phyloP scores from a whole-genome alignment of 2,113 vertebrate genomes.

The Merops nubicus region DNA sequence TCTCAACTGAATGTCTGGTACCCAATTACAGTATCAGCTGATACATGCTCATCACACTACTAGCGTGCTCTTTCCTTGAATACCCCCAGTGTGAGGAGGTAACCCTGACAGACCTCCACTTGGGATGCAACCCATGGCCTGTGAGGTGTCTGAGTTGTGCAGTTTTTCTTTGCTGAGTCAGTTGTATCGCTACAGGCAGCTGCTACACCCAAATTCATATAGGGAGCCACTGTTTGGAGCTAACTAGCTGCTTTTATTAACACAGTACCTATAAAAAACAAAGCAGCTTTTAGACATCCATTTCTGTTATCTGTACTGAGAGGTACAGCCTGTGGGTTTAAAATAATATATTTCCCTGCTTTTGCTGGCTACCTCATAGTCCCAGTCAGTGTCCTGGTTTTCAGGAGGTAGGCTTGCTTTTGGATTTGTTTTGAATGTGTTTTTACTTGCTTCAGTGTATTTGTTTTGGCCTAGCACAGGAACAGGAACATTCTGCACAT shows the following conservation, averaged over 20 bases:
- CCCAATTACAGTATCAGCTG: no score
- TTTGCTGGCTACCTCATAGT: neutral
- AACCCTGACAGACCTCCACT: neutral
- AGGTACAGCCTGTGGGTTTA: neutral
- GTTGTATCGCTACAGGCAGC: neutral
- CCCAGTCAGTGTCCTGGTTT: neutral
- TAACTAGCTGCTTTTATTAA: neutral
- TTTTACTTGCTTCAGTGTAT: constrained; percentile 16
- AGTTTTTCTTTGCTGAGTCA: neutral
- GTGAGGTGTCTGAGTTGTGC: neutral
- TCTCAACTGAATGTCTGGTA: neutral
- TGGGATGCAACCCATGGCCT: neutral
- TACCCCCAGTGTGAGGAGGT: neutral
- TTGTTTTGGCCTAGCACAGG: constrained; percentile 24
- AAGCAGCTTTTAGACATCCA: neutral
- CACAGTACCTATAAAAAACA: neutral
- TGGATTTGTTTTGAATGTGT: neutral
- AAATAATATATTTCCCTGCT: neutral
- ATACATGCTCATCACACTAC: fast-evolving
- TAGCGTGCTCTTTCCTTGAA: neutral
- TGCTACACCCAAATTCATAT: neutral
- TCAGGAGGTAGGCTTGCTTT: neutral
- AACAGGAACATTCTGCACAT: constrained; percentile 9
- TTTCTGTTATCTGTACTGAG: neutral
- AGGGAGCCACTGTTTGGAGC: neutral